phyloP scores from a whole-genome alignment of 2,888 invertebrate genomes.

The Xestobium rufovillosum region DNA sequence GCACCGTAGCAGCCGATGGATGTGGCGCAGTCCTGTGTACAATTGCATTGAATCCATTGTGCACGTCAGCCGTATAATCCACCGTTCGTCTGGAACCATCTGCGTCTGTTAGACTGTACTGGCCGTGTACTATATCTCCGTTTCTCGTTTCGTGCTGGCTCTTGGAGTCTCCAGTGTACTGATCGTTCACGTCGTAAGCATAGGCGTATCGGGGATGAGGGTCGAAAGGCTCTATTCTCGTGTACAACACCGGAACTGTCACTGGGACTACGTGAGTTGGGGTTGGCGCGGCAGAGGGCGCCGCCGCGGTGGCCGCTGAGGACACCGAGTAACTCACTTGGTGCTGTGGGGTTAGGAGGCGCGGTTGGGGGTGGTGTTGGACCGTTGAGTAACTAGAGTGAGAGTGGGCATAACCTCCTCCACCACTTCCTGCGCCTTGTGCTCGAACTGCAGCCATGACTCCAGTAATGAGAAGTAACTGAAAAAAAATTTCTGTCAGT shows the following conservation, averaged over 20 bases:
- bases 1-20: conserved; percentile 14
- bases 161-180: conserved; percentile 39
- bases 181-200: conserved; percentile 40
- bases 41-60: conserved; percentile 38
- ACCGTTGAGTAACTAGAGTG: conserved; percentile 29
- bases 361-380: conserved; percentile 28
- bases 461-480: conserved; percentile 17
- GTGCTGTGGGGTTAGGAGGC: conserved; percentile 17
- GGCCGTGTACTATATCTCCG: conserved; percentile 38
- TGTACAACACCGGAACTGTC: conserved; percentile 26
- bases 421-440: conserved; percentile 17
- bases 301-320: conserved; percentile 15
- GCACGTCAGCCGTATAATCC: conserved; percentile 36
- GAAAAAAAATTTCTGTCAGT: no score
- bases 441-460: conserved; percentile 21
- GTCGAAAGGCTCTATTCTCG: conserved; percentile 37
- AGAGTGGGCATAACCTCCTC: conserved; percentile 23
- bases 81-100: conserved; percentile 38
- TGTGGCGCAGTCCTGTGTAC: conserved; percentile 32
- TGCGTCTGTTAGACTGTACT: conserved; percentile 39
- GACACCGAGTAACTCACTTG: conserved; percentile 11
- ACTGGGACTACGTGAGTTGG: conserved; percentile 27
- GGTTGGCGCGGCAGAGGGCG: conserved; percentile 15
- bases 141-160: conserved; percentile 38
- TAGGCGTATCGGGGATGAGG: conserved; percentile 38